phyloP scores from a whole-genome alignment of 2,797 vertebrate genomes.

The Hoplostethus atlanticus region DNA sequence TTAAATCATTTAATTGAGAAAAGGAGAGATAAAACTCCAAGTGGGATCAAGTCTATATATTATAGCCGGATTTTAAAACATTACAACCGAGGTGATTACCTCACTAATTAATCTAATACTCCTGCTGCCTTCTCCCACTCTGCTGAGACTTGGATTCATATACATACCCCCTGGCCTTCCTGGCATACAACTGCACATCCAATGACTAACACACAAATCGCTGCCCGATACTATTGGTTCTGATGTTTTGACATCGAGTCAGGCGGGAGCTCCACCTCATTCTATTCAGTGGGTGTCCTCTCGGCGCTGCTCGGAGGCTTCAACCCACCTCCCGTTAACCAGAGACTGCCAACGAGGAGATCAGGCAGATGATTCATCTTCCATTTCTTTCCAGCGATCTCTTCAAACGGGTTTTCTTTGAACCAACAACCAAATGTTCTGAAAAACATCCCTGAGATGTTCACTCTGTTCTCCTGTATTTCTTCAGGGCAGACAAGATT shows the following conservation, averaged over 20 bases:
- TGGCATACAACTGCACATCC: not conserved
- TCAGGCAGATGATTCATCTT: constrained; percentile 24
- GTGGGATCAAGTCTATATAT: no score
- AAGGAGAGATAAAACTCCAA: no score
- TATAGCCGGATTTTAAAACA: no score
- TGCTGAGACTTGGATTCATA: not conserved
- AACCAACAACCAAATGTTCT: no score
- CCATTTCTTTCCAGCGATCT: not conserved
- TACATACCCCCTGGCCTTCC: no score
- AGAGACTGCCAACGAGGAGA: constrained; percentile 5
- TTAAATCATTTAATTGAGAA: no score
- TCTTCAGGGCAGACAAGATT: no score
- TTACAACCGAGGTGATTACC: not conserved
- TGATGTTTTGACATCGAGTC: constrained; percentile 1
- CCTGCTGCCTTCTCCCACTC: not conserved
- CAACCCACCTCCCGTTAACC: not conserved
- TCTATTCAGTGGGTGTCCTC: not conserved
- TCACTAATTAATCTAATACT: constrained; percentile 2
- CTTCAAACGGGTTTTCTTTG: no score
- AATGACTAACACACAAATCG: not conserved
- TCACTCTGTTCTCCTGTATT: no score
- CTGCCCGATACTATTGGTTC: not conserved
- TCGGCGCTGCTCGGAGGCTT: not conserved
- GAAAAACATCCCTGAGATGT: no score
- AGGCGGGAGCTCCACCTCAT: not conserved